Evolutionary conservation across 2,113 vertebrate species (phyloP).

Genomic region (Rhinichthys klamathensis): DNA sequence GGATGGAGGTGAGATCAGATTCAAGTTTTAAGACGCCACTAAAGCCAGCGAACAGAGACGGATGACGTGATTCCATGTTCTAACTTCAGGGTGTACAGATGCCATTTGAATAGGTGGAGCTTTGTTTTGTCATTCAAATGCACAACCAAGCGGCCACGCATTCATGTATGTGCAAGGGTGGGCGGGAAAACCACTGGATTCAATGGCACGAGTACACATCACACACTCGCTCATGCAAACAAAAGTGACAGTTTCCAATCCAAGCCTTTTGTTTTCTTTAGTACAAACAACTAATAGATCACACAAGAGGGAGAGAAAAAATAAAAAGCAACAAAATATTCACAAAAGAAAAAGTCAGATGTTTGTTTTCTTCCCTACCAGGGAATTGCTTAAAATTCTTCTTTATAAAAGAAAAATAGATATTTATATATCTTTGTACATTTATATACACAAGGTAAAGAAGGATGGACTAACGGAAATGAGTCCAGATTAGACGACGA

Average conservation of each 20-base stretch:
- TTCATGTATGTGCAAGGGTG: background rate
- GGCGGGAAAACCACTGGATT: background rate
- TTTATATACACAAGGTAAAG: slow-evolving; percentile 68
- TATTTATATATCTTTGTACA: slow-evolving; percentile 76
- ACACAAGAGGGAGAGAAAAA: slow-evolving; percentile 32
- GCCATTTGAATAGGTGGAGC: slow-evolving; percentile 14
- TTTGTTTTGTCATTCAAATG: slow-evolving; percentile 42
- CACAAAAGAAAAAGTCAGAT: slow-evolving; percentile 55
- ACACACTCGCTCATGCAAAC: slow-evolving; percentile 35
- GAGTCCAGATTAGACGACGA: slow-evolving; percentile 68
- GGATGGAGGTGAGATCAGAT: slow-evolving; percentile 24
- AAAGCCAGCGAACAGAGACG: background rate
- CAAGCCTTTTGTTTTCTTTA: slow-evolving; percentile 41
- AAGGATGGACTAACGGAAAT: slow-evolving; percentile 67
- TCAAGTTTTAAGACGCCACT: slow-evolving; percentile 39
- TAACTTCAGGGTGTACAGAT: background rate
- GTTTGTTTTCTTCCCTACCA: slow-evolving; percentile 67
- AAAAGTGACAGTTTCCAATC: slow-evolving; percentile 41
- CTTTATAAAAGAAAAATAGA: slow-evolving; percentile 82
- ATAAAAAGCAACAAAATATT: slow-evolving; percentile 47
- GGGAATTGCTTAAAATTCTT: slow-evolving; percentile 79
- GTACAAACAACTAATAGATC: slow-evolving; percentile 16
- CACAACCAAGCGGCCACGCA: slow-evolving; percentile 35
- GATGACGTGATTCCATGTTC: background rate
- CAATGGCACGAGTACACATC: slow-evolving; percentile 18